phyloP scores from a whole-genome alignment of 2,113 vertebrate species.

The Cephalopholis sonnerati region DNA sequence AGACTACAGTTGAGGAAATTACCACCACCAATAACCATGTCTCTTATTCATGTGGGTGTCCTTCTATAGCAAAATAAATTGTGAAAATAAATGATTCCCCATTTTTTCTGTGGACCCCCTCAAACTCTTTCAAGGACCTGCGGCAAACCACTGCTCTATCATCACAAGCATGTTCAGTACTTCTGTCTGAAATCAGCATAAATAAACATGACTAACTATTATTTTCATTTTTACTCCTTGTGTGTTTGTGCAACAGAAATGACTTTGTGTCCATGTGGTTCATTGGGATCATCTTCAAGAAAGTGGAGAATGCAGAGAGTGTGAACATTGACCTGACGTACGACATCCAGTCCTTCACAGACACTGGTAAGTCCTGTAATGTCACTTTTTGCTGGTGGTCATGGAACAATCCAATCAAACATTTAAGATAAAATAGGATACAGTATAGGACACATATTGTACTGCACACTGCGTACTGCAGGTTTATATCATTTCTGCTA shows the following conservation, averaged over 20 bases:
- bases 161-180: neutral
- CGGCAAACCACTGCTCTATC: neutral
- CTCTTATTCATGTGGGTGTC: no score
- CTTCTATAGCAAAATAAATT: no score
- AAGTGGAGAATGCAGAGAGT: constrained; percentile 93
- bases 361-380: constrained; percentile 85
- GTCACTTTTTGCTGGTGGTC: neutral
- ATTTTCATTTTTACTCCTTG: neutral
- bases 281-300: constrained; percentile 96
- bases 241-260: constrained; percentile 82
- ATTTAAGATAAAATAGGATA: neutral
- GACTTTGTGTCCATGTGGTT: constrained; percentile 97
- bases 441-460: neutral
- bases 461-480: neutral
- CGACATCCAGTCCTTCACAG: constrained; percentile 97
- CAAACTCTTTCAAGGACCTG: no score
- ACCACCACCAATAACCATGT: no score
- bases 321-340: constrained; percentile 95
- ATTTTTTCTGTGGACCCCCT: no score
- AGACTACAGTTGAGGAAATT: no score
- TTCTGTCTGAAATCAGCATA: neutral
- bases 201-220: neutral
- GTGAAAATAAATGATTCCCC: no score
- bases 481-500: no score
- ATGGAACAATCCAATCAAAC: neutral